A percentile compares a stretch with the other conserved stretches of the same genome.
phyloP scores from a whole-genome alignment of 2,797 vertebrate genomes.

The Uromys caudimaculatus region DNA sequence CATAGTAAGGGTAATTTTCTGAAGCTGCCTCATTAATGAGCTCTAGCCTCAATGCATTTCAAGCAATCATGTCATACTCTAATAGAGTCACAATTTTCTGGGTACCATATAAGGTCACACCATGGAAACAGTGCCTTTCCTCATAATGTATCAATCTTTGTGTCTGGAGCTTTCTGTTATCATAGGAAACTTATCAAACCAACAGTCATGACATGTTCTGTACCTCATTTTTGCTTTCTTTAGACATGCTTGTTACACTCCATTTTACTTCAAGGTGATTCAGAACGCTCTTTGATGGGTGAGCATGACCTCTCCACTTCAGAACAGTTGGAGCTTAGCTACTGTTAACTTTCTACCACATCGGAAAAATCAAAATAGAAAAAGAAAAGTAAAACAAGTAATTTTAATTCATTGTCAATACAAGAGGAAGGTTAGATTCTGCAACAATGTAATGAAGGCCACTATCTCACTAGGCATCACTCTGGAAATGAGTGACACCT shows the following conservation, averaged over 20 bases:
- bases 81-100: conserved; percentile 51
- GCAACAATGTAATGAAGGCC: not conserved
- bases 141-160: not conserved
- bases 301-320: not conserved
- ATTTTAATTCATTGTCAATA: not conserved
- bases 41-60: conserved; percentile 46
- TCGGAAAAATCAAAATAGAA: conserved; percentile 8
- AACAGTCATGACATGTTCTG: not conserved
- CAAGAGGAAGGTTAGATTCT: not conserved
- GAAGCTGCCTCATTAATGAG: conserved; percentile 82
- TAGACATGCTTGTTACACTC: not conserved
- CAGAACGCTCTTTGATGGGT: not conserved
- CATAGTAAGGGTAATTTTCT: conserved; percentile 74
- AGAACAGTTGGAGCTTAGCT: not conserved
- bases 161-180: not conserved
- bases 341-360: not conserved
- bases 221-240: not conserved
- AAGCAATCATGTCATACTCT: conserved; percentile 35
- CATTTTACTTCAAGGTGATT: not conserved
- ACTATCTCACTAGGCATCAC: not conserved
- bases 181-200: not conserved
- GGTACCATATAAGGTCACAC: conserved; percentile 34
- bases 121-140: not conserved
- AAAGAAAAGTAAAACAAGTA: not conserved
- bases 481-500: not conserved